Base-by-base conservation (phyloP, 2,888 invertebrate species). In the Emmelina monodactyla region DNA sequence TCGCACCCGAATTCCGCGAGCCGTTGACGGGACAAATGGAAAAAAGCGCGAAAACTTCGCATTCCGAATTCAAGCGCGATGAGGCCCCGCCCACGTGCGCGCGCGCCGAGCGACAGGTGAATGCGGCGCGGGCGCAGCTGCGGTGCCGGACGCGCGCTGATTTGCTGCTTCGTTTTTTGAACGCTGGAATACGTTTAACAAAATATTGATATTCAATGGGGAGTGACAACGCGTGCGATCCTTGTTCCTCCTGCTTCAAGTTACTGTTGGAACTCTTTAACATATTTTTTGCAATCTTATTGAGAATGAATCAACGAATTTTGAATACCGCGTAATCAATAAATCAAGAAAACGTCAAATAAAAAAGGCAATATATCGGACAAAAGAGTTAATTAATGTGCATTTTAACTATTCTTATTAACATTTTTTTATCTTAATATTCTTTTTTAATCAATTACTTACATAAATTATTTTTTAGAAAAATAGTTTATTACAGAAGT, bases 1-100 rank as follows among this genome's bases (percentile, higher is more conserved):
- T 78, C 73, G 78, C 79, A 79, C 79, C 76, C 72, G 66, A 76
- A 76, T 79, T 76, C 76, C 73, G 62, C 53, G 41, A 51, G 51
- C 50, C 49, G 54, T 62, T 70, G 73, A 71, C 66, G 61, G 63
- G 57, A 49, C 57, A 62, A 66, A 52, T 62, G 60, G 62, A 62
- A 68, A 72, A 72, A 66, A 63, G 65, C 61, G 67, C 58, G 66
- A 59, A 66, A 69, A 65, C 51, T 47, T 50, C 58, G 58, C 62
- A 68, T 69, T 65, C 68, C 63, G 28, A 48, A 51, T 51, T 49
- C 47, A 43, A 46, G 45, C 41, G 48, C 43, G 6, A 45, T n/a
- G n/a, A n/a, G 45, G 64, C 67, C 55, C 62, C 66, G 71, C 75
- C 72, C 73, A 68, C 68, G 61, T 65, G 66, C 65, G 69, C 69